Percentiles rank a stretch among this genome's conserved stretches.
Conservation (phyloP, 2,797 vertebrate species). For the Alauda arvensis region DNA sequence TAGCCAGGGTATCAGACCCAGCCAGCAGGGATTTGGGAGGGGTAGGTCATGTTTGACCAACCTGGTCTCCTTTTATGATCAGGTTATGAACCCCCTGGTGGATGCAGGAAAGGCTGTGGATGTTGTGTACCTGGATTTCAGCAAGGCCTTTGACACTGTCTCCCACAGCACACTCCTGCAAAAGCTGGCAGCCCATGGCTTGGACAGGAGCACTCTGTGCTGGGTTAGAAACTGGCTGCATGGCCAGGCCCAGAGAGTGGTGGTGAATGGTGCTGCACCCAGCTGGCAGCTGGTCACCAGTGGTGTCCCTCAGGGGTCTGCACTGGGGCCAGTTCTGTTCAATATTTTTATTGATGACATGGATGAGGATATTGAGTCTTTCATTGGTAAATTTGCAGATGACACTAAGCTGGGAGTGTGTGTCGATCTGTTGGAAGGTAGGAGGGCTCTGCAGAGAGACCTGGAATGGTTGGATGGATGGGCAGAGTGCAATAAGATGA, state of each 20-base stretch:
- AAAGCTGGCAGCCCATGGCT: too few relatives aligned
- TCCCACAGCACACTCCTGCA: too few relatives aligned
- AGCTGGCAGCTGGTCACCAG: neutral
- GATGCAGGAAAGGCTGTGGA: neutral
- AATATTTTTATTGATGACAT: neutral
- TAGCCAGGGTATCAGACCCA: neutral
- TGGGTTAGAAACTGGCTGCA: too few relatives aligned
- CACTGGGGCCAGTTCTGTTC: neutral
- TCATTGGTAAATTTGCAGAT: too few relatives aligned
- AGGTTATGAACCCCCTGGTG: neutral
- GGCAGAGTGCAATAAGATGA: too few relatives aligned
- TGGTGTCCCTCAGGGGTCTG: neutral
- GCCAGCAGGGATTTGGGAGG: neutral
- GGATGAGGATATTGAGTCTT: too few relatives aligned
- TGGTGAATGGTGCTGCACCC: rapidly evolving
- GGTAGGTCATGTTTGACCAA: neutral
- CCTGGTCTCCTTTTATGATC: neutral
- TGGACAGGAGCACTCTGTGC: too few relatives aligned
- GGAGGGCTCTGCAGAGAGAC: too few relatives aligned
- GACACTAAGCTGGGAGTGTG: too few relatives aligned
- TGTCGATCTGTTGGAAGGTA: too few relatives aligned
- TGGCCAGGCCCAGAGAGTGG: neutral
- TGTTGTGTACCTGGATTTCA: neutral
- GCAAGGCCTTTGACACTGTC: neutral
- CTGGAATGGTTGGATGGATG: too few relatives aligned